Evolutionary conservation across 2,888 invertebrate genomes (phyloP).

Genomic region (Eilema griseolum): DNA sequence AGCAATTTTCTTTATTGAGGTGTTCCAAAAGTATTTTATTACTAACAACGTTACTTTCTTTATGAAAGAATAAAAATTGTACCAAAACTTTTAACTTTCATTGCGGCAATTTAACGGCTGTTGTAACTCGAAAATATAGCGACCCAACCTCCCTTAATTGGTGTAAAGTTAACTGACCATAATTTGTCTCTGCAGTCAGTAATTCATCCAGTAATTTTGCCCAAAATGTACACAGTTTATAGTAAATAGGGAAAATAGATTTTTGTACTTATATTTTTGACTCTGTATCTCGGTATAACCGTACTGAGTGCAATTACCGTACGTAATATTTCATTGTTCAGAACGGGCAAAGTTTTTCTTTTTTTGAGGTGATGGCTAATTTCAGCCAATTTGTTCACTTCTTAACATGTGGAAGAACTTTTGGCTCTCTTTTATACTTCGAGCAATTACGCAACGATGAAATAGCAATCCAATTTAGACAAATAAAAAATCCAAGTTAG

Average conservation of each 20-base stretch:
- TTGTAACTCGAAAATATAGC: constrained; percentile 31
- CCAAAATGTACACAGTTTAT: constrained; percentile 27
- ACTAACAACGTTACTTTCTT: not conserved
- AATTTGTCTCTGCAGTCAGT: constrained; percentile 30
- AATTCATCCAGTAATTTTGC: constrained; percentile 32
- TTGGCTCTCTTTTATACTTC: not conserved
- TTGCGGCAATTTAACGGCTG: constrained; percentile 20
- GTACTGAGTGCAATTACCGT: no score
- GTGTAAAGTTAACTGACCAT: constrained; percentile 33
- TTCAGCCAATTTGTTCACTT: not conserved
- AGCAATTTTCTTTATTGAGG: not conserved
- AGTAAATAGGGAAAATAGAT: not conserved
- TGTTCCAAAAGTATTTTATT: not conserved
- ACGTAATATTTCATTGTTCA: no score
- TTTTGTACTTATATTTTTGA: not conserved
- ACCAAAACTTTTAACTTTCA: constrained; percentile 16
- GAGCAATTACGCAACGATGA: not conserved
- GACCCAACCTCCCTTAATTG: constrained; percentile 32
- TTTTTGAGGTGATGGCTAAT: not conserved
- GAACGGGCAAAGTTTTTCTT: no score
- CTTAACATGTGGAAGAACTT: not conserved
- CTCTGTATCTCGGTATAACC: no score
- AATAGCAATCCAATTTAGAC: not conserved
- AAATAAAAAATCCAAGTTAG: no score
- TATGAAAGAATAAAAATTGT: not conserved